These are phyloP conservation scores for Pristionchus maxplancki DNA, from an alignment of 2,888 invertebrate species.

Conservation along the genomic window DNA sequence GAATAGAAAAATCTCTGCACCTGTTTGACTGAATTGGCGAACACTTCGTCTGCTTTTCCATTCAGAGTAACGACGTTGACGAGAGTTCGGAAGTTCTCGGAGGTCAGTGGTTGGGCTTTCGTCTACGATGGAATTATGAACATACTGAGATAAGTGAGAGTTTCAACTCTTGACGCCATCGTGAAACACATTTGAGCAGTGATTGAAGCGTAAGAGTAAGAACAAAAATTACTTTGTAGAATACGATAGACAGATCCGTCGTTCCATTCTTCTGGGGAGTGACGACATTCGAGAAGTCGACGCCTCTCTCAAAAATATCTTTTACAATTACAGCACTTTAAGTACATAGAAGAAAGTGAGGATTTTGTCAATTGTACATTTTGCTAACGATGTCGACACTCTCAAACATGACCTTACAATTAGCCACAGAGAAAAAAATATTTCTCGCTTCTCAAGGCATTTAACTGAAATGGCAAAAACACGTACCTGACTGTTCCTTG, in stretches of 20 bases:
- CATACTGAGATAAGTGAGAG: not conserved
- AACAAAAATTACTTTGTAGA: conserved; percentile 81
- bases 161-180: not conserved
- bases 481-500: conserved; percentile 69
- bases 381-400: too few relatives aligned
- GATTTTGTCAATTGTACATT: too few relatives aligned
- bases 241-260: conserved; percentile 79
- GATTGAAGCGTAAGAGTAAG: too few relatives aligned
- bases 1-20: too few relatives aligned
- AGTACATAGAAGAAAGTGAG: too few relatives aligned
- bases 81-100: conserved; percentile 81
- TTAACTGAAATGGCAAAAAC: too few relatives aligned
- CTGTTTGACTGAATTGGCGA: conserved; percentile 83
- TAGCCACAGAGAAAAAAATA: too few relatives aligned
- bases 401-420: too few relatives aligned
- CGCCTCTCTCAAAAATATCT: conserved; percentile 61
- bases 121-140: conserved; percentile 66
- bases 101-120: conserved; percentile 82
- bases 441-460: too few relatives aligned
- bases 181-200: not conserved
- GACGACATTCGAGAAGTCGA: conserved; percentile 72
- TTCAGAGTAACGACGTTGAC: conserved; percentile 83
- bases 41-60: conserved; percentile 82
- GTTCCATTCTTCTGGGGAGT: conserved; percentile 56
- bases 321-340: too few relatives aligned